Evolutionary conservation across 2,113 vertebrate genomes (phyloP), one percentile per base, ranked within the genome.

Genomic region (Boleophthalmus pectinirostris): DNA sequence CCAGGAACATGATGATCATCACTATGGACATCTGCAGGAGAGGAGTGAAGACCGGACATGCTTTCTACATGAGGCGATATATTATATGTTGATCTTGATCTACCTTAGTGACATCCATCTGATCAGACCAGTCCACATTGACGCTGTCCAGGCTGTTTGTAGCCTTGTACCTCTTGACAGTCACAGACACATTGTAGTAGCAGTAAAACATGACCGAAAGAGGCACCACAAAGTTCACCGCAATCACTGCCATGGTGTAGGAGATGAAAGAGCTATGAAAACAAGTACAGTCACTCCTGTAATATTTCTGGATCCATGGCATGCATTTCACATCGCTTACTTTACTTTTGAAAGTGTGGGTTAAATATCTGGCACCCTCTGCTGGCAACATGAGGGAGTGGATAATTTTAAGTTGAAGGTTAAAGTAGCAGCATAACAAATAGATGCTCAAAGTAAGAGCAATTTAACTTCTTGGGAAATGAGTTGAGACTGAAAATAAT

Each of bases 1-100:
- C 85, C 82, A 99, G 91, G 89, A 99, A 99, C 96, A 97, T 96
- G 57, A 95, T 24, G 70, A 99, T 98, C 98, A 99, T 99, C 79
- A 97, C 88, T 24, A 98, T 80, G 63, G 97, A 99, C 98, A 99
- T 98, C 98, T 99, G 93, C 5, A 46, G 18, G 1, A 6, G 20
- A 21, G 56, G 7, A 9, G 61, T 70, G 38, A 43, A 43, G 38
- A 9, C 1, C 33, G 78, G 43, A 75, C 53, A 18, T 49, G 15
- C 47, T 16, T 49, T 49, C 47, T 51, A 7, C 18, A 20, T 54
- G 0, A 4, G 18, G 8, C 3, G 2, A 20, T 54, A n/a, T 53
- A 21, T 54, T 21, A 7, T 54, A 21, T 18, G 1, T 12, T 1
- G 6, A 3, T 58, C 11, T 58, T 15, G 56, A 8, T 80, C 88